A percentile compares a stretch with the other conserved stretches of the same genome.
These are phyloP conservation scores for Manacus vitellinus DNA, from an alignment of 2,113 vertebrate species.

Conservation along the genomic window DNA sequence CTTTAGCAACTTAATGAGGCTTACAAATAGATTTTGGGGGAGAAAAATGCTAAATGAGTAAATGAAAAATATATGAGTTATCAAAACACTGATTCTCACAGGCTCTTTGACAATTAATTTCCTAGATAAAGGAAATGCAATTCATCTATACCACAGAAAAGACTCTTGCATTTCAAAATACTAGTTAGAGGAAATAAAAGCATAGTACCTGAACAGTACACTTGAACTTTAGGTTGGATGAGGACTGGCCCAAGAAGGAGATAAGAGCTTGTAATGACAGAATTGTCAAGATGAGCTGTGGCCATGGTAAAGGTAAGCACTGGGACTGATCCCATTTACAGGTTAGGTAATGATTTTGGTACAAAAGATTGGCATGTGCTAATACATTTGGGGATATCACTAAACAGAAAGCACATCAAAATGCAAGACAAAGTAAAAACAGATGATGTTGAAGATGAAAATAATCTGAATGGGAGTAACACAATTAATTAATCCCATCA, in stretches of 20 bases:
- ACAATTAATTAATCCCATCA: background rate
- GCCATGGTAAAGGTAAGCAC: background rate
- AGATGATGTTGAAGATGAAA: background rate
- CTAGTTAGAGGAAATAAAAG: background rate
- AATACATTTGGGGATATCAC: background rate
- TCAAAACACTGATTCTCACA: background rate
- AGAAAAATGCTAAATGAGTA: background rate
- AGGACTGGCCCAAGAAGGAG: background rate
- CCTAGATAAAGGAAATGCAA: background rate
- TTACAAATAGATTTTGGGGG: background rate
- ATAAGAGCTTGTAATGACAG: background rate
- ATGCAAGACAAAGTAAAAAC: background rate
- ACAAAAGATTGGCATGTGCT: background rate
- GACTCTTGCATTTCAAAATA: background rate
- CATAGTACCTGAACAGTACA: background rate
- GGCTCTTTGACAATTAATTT: background rate
- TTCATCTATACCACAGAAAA: background rate
- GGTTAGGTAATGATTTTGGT: background rate
- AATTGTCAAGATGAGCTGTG: background rate
- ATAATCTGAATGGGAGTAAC: background rate
- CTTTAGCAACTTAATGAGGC: background rate
- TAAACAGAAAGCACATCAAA: background rate
- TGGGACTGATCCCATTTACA: background rate
- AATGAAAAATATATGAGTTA: background rate
- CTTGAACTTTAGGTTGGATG: background rate